Evolutionary conservation across 2,797 vertebrate genomes (phyloP).

Genomic region (Phyllotis vaccarum): DNA sequence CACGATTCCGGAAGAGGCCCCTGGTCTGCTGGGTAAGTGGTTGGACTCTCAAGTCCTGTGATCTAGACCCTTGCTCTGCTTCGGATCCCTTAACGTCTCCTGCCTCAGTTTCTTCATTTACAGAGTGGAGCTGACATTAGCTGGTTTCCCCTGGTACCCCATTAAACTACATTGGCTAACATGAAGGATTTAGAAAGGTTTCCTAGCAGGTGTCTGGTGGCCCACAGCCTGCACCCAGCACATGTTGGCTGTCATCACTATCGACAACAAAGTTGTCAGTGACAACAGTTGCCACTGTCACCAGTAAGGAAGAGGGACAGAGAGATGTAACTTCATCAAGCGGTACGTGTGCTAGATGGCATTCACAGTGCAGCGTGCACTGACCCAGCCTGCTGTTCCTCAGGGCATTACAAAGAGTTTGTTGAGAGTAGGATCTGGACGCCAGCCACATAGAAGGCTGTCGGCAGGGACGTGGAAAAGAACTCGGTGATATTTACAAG

Average conservation of each 20-base stretch:
- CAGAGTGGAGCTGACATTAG: background rate
- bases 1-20: accelerated
- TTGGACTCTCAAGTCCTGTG: background rate
- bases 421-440: accelerated
- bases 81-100: background rate
- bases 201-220: accelerated
- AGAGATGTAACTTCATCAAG: background rate
- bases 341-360: background rate
- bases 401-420: background rate
- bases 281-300: background rate
- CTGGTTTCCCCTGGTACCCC: background rate
- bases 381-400: accelerated
- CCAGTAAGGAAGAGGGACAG: background rate
- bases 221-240: no score
- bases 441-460: background rate
- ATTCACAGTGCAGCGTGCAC: accelerated
- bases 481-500: background rate
- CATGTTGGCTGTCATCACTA: accelerated
- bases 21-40: background rate
- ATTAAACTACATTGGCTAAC: background rate
- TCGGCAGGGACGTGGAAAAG: background rate
- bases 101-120: slow-evolving; percentile 27
- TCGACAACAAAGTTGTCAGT: background rate
- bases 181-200: background rate
- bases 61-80: background rate